Evolutionary conservation across 2,113 vertebrate genomes (phyloP), one percentile per base, ranked within the genome.

Genomic region (Sphaerodactylus townsendi): DNA sequence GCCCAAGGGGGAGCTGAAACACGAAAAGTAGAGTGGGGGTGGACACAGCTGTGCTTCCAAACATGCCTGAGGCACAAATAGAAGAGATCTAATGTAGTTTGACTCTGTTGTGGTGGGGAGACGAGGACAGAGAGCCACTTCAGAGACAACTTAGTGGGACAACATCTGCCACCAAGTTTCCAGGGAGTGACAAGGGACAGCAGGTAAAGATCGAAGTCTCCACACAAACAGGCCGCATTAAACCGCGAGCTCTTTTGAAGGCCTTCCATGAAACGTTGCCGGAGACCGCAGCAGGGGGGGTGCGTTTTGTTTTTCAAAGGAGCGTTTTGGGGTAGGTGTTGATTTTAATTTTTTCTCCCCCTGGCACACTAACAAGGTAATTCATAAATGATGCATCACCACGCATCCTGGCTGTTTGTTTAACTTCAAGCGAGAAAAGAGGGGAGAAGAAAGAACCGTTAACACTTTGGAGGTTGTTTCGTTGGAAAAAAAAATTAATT

Each of bases 91-190:
- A 92, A 98, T 95, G 93, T 89, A 91, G 96, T 96, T 94, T 97
- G 98, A 98, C 97, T 98, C 96, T 94, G 94, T 94, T 94, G 97
- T 94, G 92, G 95, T 91, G 96, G 97, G 96, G 97, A 97, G 96
- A 96, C 41, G 86, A 91, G 97, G 97, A 97, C 95, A 82, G 92
- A 95, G 96, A 97, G 95, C 95, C 96, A 98, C 98, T 98, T 98
- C 98, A 98, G 97, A 99, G 97, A 96, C 97, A 96, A 97, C 96
- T 97, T 96, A 92, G 90, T 86, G 83, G 93, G 14, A 94, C 93
- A 96, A 97, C 98, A 99, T 98, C 98, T 99, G 98, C 97, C 97
- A 92, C 97, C 94, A 93, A 96, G 97, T 98, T 98, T 95, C 97
- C 91, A 85, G 95, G 92, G 96, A 97, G 95, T 96, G 95, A 96